These are phyloP conservation scores for Nerophis lumbriciformis DNA, from an alignment of 2,113 vertebrate genomes.

Conservation along the genomic window DNA sequence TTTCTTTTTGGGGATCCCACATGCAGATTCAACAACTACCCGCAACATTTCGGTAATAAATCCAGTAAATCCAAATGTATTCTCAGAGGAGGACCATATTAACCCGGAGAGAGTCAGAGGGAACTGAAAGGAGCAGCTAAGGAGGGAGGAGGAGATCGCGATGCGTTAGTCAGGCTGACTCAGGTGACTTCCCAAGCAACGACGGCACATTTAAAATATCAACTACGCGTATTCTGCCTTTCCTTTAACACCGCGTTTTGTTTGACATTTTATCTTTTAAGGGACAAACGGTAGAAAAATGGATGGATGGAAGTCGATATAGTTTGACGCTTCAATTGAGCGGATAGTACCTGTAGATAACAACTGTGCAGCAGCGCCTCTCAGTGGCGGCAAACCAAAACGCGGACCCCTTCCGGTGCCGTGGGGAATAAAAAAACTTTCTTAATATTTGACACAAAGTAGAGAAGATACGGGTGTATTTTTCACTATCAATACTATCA, in stretches of 20 bases:
- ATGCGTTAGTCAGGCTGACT: slow-evolving; percentile 22
- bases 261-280: neutral
- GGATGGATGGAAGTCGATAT: no score
- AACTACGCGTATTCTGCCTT: no score
- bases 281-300: no score
- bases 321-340: no score
- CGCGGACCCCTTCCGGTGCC: neutral
- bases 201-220: neutral
- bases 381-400: neutral
- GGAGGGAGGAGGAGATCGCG: slow-evolving; percentile 1
- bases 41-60: slow-evolving; percentile 77
- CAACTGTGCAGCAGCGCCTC: slow-evolving; percentile 1
- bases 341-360: no score
- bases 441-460: neutral
- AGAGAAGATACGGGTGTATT: neutral
- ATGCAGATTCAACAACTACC: slow-evolving; percentile 84
- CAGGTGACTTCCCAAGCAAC: neutral
- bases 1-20: slow-evolving; percentile 85
- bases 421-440: neutral
- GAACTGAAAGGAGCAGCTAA: slow-evolving; percentile 18
- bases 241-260: neutral
- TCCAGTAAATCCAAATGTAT: neutral
- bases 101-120: neutral
- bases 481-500: neutral
- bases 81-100: slow-evolving; percentile 14